Conservation (phyloP, 1,140 invertebrate species). For the Tetramorium simillimum region DNA sequence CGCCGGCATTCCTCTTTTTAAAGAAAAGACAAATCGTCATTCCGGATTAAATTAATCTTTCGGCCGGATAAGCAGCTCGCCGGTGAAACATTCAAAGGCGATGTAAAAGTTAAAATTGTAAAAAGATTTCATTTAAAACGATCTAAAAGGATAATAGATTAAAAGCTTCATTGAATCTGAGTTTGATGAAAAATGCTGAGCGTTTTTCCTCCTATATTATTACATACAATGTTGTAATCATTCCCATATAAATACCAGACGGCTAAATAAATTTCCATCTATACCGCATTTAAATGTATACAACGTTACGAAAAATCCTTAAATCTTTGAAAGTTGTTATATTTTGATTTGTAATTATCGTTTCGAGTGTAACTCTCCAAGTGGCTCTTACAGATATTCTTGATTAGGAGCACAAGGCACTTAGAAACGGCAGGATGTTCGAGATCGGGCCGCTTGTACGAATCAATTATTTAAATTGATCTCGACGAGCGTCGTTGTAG, state of each 20-base stretch:
- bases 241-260: background rate
- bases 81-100: conserved; percentile 18
- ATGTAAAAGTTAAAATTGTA: conserved; percentile 43
- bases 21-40: conserved; percentile 59
- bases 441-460: conserved; percentile 63
- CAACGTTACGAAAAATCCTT: no score
- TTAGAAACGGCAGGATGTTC: conserved; percentile 48
- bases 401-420: conserved; percentile 47
- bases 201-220: background rate
- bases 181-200: conserved; percentile 6
- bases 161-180: conserved; percentile 4
- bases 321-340: background rate
- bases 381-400: conserved; percentile 23
- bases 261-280: background rate
- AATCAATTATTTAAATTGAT: conserved; percentile 73
- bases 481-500: conserved; percentile 62
- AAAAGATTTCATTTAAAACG: conserved; percentile 39
- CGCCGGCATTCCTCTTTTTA: conserved; percentile 45
- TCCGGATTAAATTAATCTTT: conserved; percentile 58
- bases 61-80: conserved; percentile 24
- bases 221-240: background rate
- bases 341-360: conserved; percentile 20
- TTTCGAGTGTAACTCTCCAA: background rate
- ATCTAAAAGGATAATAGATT: conserved; percentile 8
- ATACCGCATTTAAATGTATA: background rate